phyloP scores from a whole-genome alignment of 2,113 vertebrate genomes.

The Myotis lucifugus region DNA sequence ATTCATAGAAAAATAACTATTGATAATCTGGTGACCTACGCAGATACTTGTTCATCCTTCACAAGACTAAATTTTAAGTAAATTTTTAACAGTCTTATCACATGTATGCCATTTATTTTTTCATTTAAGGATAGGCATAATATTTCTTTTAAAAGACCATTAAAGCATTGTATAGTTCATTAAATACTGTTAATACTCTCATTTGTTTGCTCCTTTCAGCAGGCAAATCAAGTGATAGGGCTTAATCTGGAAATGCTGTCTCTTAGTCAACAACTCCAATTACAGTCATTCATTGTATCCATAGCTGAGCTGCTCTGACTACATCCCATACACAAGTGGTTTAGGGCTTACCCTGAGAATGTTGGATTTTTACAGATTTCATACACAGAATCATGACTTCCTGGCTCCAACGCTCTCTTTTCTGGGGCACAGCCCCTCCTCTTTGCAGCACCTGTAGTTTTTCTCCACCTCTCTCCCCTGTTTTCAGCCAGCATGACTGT shows the following conservation, averaged over 20 bases:
- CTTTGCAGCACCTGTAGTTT: background rate
- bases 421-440: accelerated
- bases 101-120: background rate
- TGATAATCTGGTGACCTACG: background rate
- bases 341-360: background rate
- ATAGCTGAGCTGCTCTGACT: background rate
- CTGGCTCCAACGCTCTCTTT: background rate
- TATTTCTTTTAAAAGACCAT: background rate
- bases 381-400: background rate
- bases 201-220: background rate
- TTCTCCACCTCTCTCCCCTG: background rate
- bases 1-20: background rate
- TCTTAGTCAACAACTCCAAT: background rate
- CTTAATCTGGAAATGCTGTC: background rate
- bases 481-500: background rate
- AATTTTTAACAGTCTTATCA: background rate
- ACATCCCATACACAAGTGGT: no score
- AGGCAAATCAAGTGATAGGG: background rate
- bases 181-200: background rate
- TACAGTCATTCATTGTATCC: background rate
- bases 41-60: background rate
- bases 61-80: background rate
- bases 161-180: background rate
- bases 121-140: background rate
- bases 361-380: background rate